These are phyloP conservation scores for Rhinolophus sinicus DNA, from an alignment of 2,113 vertebrate genomes.

Conservation along the genomic window DNA sequence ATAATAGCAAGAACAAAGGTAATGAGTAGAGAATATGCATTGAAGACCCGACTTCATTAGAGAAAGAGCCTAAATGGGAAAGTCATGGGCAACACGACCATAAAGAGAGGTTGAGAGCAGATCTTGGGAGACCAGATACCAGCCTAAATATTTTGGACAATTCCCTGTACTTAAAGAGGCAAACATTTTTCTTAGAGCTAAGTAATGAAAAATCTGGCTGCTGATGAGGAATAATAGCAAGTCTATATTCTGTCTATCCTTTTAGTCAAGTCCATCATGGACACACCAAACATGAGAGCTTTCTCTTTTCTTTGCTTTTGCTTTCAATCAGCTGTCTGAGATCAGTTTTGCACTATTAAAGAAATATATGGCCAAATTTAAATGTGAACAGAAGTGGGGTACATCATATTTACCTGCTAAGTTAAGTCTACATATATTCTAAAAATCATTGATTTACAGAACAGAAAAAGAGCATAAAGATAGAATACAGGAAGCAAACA, in stretches of 20 bases:
- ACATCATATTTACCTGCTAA: background rate
- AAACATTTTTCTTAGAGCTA: background rate
- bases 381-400: background rate
- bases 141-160: background rate
- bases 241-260: background rate
- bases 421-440: background rate
- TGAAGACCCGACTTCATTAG: background rate
- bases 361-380: background rate
- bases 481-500: background rate
- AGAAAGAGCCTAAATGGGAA: background rate
- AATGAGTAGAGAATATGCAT: background rate
- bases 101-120: background rate
- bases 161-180: background rate
- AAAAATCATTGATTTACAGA: background rate
- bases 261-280: background rate
- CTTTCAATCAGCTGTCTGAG: background rate
- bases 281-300: background rate
- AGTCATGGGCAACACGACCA: background rate
- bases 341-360: background rate
- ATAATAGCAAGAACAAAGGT: background rate
- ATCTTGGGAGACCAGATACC: background rate
- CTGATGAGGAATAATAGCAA: background rate
- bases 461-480: background rate
- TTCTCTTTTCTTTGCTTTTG: background rate
- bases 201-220: background rate